Evolutionary conservation across 2,113 vertebrate genomes (phyloP).

Genomic region (human): GRCh38 chr6:21129001-21129500

Average conservation of each 20-base stretch:
- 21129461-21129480: background rate
- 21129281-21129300: background rate
- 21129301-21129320: slow-evolving; percentile 18
- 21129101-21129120: background rate
- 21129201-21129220: slow-evolving; percentile 1
- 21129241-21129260: slow-evolving; percentile 38
- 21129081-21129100: background rate
- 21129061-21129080: background rate
- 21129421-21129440: background rate
- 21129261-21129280: background rate
- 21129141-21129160: background rate
- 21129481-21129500: background rate
- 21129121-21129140: background rate
- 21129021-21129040: slow-evolving; percentile 40
- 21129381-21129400: slow-evolving; percentile 1
- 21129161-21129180: background rate
- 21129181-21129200: slow-evolving; percentile 14
- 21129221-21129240: background rate
- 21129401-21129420: background rate
- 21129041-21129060: background rate
- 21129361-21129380: slow-evolving; percentile 17
- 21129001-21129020: slow-evolving; percentile 7
- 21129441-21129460: background rate
- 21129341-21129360: slow-evolving; percentile 53
- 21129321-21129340: slow-evolving; percentile 19